Conservation (phyloP, 2,113 vertebrate genomes). For the Burhinus oedicnemus region DNA sequence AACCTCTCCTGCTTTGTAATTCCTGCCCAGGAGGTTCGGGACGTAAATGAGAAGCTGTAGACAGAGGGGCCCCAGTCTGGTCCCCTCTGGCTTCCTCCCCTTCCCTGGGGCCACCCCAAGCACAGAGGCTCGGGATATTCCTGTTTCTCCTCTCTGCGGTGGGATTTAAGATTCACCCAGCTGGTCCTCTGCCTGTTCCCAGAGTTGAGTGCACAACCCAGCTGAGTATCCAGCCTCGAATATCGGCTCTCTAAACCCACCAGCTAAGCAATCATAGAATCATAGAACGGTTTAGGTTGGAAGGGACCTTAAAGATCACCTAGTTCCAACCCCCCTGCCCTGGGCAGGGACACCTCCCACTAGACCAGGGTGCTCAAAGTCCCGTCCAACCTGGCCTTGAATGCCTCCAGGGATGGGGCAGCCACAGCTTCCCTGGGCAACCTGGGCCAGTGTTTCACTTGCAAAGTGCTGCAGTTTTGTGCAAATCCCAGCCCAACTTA, state of each 20-base stretch:
- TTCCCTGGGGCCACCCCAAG: background rate
- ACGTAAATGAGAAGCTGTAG: background rate
- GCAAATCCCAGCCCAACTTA: background rate
- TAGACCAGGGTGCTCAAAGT: background rate
- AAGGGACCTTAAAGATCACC: background rate
- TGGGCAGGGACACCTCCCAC: background rate
- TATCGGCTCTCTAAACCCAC: background rate
- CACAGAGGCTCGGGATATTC: background rate
- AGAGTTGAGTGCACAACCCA: background rate
- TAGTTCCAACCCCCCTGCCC: background rate
- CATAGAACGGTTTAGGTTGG: background rate
- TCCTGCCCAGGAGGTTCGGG: background rate
- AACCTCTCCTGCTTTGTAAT: background rate
- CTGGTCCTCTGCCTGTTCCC: background rate
- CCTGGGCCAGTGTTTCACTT: no score
- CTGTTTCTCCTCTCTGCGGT: background rate
- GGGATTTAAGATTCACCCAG: background rate
- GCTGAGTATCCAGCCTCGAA: background rate
- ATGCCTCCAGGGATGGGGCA: background rate
- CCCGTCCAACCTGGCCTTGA: background rate
- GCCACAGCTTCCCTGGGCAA: background rate
- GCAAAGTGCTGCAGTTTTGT: background rate
- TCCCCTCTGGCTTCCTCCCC: background rate
- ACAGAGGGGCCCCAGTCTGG: background rate
- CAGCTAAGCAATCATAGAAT: background rate